Base-by-base conservation (phyloP, 1,140 invertebrate species). In the Eupeodes corollae region DNA sequence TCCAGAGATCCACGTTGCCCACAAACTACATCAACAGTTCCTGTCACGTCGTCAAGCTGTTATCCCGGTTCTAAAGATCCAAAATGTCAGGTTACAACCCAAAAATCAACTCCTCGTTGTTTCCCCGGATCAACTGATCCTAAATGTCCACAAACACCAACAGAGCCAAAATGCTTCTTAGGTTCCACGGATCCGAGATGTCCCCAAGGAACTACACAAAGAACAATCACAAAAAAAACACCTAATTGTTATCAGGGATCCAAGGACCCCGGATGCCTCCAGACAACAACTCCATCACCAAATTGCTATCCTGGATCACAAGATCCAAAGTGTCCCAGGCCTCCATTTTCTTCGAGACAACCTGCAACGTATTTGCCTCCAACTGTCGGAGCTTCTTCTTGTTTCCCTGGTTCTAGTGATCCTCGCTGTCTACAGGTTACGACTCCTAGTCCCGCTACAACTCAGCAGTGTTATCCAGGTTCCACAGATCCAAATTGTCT, bases 161-260 rank as follows among this genome's bases (percentile, higher is more conserved):
- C 59, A 0, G 47, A 48, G 9, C 60, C 63, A 2, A 50, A 21
- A 11, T 61, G 57, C 12, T 61, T 52, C 34, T 57, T 70, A 5
- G 73, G 74, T 15, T 70, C 68, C 11, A 59, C 50, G 0, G 73
- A 75, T 57, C 62, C 71, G 16, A 53, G 70, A 14, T 74, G 73
- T 49, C 70, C 70, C 10, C 64, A 59, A 49, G n/a, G n/a, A n/a
- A n/a, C n/a, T n/a, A n/a, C n/a, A n/a, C n/a, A n/a, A n/a, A n/a
- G n/a, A n/a, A n/a, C n/a, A n/a, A n/a, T n/a, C n/a, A 57, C 68
- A 3, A 52, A 57, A 11, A 54, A 55, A 13, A 42, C 50, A 18
- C 67, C 67, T 1, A 54, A 47, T 39, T 71, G 51, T 48, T 52
- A 55, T 46, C 52, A 53, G 43, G 57, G 65, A 6, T 56, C 55